phyloP scores from a whole-genome alignment of 2,113 vertebrate genomes.

The Danionella cerebrum region DNA sequence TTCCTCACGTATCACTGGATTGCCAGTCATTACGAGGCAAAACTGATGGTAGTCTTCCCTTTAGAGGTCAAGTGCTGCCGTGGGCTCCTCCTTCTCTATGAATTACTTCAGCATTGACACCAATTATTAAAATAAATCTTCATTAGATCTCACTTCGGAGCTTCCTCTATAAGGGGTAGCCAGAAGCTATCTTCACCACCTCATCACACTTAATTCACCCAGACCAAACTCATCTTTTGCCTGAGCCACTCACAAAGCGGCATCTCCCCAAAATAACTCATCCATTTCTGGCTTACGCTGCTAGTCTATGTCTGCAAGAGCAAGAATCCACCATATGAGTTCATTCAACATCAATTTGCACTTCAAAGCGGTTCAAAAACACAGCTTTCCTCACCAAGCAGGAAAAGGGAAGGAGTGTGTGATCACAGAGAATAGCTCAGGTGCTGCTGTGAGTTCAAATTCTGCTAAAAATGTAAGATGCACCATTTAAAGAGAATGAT shows the following conservation, averaged over 20 bases:
- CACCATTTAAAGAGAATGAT: conserved; percentile 15
- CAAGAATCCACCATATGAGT: background rate
- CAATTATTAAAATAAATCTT: conserved; percentile 44
- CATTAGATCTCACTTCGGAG: conserved; percentile 38
- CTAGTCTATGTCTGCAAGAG: background rate
- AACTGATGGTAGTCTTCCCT: conserved; percentile 30
- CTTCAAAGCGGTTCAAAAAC: conserved; percentile 6
- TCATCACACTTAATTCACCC: background rate
- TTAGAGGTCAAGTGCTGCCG: conserved; percentile 28
- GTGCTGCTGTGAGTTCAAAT: conserved; percentile 5
- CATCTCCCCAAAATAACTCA: background rate
- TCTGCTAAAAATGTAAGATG: background rate
- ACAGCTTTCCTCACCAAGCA: background rate
- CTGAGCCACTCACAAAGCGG: background rate
- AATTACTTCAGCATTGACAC: conserved; percentile 24
- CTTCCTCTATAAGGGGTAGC: conserved; percentile 26
- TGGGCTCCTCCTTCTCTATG: conserved; percentile 32
- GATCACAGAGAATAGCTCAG: background rate
- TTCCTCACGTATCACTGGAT: conserved; percentile 35
- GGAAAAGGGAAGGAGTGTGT: background rate
- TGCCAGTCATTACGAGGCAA: conserved; percentile 38
- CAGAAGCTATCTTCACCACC: conserved; percentile 9
- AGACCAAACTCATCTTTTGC: conserved; percentile 1
- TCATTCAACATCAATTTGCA: conserved; percentile 24
- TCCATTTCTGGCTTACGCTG: background rate